phyloP scores from a whole-genome alignment of 2,797 vertebrate species.

The Trichosurus vulpecula region DNA sequence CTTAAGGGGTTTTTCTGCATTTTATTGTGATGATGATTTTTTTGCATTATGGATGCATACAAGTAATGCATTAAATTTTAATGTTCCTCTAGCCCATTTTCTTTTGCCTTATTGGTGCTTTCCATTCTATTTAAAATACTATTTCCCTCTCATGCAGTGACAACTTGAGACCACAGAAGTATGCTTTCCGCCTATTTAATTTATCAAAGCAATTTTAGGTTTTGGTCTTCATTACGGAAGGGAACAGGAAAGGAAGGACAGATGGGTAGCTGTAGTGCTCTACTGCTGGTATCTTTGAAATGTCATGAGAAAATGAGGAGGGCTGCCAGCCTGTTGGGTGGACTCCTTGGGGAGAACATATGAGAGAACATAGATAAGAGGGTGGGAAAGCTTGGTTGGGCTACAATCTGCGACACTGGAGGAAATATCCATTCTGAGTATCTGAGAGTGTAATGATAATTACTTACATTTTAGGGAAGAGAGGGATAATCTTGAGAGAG shows the following conservation, averaged over 20 bases:
- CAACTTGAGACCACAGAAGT: not conserved
- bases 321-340: not conserved
- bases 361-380: not conserved
- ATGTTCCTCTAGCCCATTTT: slow-evolving; percentile 7
- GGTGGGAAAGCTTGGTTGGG: not conserved
- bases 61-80: slow-evolving; percentile 40
- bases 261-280: not conserved
- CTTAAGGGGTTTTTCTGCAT: not conserved
- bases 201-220: not conserved
- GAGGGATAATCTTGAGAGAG: not conserved
- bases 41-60: not conserved
- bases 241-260: not conserved
- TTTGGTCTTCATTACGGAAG: not conserved
- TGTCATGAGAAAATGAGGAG: not conserved
- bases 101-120: not conserved
- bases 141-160: not conserved
- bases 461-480: not conserved
- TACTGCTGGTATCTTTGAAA: not conserved
- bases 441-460: not conserved
- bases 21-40: not conserved
- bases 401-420: not conserved
- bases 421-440: not conserved
- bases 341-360: not conserved
- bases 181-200: not conserved
- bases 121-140: not conserved